Evolutionary conservation across 2,888 invertebrate species (phyloP).

Genomic region (Diarsia brunnea): DNA sequence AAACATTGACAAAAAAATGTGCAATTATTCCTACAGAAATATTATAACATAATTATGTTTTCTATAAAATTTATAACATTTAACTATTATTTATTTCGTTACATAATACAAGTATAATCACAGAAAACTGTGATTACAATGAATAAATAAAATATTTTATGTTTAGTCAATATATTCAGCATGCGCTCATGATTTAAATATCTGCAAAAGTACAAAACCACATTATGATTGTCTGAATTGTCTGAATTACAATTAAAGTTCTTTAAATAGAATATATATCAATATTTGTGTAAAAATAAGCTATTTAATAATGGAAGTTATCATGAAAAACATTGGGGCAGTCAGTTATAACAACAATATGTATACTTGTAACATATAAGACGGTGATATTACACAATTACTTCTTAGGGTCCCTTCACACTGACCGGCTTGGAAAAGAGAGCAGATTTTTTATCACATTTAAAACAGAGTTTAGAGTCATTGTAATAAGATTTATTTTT

Average conservation of each 20-base stretch:
- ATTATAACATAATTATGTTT: not conserved
- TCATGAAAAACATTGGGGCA: not conserved
- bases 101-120: slow-evolving; percentile 1
- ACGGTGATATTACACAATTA: not conserved
- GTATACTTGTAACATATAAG: slow-evolving; percentile 15
- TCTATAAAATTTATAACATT: slow-evolving; percentile 9
- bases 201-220: slow-evolving; percentile 25
- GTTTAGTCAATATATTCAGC: slow-evolving; percentile 15
- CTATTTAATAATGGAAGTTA: not conserved
- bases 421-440: too few species aligned
- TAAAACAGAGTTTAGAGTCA: too few species aligned
- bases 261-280: slow-evolving; percentile 5
- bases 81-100: not conserved
- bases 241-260: not conserved
- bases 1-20: not conserved
- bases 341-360: slow-evolving; percentile 23
- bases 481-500: too few species aligned
- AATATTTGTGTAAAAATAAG: not conserved
- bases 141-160: slow-evolving; percentile 9
- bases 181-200: slow-evolving; percentile 13
- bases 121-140: slow-evolving; percentile 29
- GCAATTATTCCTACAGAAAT: not conserved
- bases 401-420: not conserved
- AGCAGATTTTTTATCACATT: too few species aligned
- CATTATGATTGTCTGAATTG: slow-evolving; percentile 8